These are phyloP conservation scores for Asobara japonica DNA, from an alignment of 1,140 invertebrate species.

Conservation along the genomic window DNA sequence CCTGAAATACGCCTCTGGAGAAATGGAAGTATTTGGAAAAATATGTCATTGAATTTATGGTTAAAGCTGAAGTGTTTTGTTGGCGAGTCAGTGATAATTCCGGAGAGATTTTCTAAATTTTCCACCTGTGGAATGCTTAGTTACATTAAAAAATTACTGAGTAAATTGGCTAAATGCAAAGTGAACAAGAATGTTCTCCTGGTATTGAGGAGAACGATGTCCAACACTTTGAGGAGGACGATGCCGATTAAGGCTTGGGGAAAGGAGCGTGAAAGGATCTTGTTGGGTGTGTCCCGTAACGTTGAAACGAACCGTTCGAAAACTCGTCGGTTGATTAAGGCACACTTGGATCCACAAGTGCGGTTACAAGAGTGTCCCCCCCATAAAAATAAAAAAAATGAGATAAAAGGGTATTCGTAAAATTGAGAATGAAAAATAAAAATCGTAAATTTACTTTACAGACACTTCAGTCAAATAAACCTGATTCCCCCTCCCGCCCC, in stretches of 20 bases:
- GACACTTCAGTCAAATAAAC: not conserved
- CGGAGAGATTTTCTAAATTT: not conserved
- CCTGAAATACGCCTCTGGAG: not conserved
- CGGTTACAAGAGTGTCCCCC: slow-evolving; percentile 42
- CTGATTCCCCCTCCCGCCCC: not conserved
- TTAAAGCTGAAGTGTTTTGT: not conserved
- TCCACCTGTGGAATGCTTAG: too few relatives aligned
- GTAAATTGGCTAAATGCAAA: too few relatives aligned
- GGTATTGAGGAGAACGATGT: not conserved
- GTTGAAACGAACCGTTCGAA: slow-evolving; percentile 40
- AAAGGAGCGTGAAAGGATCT: slow-evolving; percentile 51
- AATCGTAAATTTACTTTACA: not conserved
- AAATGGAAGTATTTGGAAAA: not conserved
- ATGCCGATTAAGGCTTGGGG: slow-evolving; percentile 27
- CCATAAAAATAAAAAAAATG: slow-evolving; percentile 18
- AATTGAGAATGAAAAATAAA: not conserved
- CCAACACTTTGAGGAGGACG: not conserved
- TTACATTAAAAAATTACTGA: too few relatives aligned
- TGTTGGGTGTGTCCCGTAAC: slow-evolving; percentile 46
- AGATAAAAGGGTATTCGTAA: not conserved
- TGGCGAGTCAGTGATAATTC: not conserved
- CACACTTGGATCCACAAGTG: slow-evolving; percentile 31
- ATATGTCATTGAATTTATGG: not conserved
- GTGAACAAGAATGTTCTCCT: not conserved
- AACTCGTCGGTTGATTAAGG: slow-evolving; percentile 51